Conservation (phyloP, 2,797 vertebrate species). For the Xiphorhynchus erythropygius region DNA sequence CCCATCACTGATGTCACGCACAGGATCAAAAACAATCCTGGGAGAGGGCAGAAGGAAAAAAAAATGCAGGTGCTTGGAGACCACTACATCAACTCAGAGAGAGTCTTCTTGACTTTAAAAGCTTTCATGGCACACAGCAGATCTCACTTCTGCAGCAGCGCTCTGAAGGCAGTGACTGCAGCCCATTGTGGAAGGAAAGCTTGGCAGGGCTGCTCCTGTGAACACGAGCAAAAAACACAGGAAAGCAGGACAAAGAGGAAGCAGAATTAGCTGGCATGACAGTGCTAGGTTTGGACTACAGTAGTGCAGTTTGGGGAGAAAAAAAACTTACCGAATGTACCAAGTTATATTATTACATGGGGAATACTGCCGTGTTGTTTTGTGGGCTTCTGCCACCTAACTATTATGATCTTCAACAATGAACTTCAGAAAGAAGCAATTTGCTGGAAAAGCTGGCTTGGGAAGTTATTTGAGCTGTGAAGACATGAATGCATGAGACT, state of each 20-base stretch:
- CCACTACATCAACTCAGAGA: background rate
- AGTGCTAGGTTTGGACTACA: background rate
- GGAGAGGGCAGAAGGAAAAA: background rate
- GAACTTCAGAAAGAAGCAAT: background rate
- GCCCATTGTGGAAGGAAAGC: background rate
- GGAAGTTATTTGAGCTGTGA: background rate
- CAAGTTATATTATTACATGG: background rate
- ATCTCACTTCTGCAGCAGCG: accelerated
- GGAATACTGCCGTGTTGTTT: background rate
- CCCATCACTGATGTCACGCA: background rate
- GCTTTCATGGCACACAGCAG: background rate
- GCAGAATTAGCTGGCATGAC: background rate
- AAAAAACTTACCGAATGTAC: background rate
- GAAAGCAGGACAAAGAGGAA: background rate
- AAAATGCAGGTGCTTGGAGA: background rate
- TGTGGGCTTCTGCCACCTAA: background rate
- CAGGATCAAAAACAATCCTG: background rate
- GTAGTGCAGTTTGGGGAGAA: background rate
- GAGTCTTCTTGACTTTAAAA: background rate
- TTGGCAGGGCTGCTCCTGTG: background rate
- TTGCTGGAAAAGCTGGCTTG: background rate
- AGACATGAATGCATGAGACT: background rate
- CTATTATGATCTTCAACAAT: background rate
- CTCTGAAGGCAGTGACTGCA: background rate
- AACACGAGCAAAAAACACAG: background rate